These are phyloP conservation scores for Melopsittacus undulatus DNA, from an alignment of 2,797 vertebrate genomes.

Conservation along the genomic window DNA sequence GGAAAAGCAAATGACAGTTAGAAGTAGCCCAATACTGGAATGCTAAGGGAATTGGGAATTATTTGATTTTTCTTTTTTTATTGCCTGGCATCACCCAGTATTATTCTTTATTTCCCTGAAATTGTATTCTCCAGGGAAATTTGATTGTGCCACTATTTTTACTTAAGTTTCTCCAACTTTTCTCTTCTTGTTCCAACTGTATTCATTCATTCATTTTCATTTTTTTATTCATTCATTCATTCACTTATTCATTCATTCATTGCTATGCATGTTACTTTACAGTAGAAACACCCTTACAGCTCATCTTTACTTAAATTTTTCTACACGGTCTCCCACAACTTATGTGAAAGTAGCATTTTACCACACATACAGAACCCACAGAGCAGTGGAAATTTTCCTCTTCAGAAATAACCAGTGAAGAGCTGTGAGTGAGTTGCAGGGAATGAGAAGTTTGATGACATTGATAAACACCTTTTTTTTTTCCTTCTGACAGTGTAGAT, in stretches of 20 bases:
- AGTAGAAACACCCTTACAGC: background rate
- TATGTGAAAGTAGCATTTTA: background rate
- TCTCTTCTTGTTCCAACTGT: background rate
- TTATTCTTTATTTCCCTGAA: background rate
- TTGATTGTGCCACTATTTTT: background rate
- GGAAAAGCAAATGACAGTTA: background rate
- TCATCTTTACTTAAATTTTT: background rate
- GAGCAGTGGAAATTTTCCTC: background rate
- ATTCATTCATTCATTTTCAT: background rate
- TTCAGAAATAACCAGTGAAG: background rate
- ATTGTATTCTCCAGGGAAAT: background rate
- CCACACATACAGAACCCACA: background rate
- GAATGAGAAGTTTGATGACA: background rate
- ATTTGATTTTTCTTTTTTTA: background rate
- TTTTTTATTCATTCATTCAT: background rate
- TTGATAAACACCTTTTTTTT: background rate
- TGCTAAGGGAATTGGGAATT: fast-evolving
- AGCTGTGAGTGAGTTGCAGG: background rate
- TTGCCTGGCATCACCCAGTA: background rate
- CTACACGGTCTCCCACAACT: background rate
- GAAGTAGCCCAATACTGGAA: background rate
- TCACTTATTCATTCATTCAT: background rate
- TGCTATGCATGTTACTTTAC: background rate
- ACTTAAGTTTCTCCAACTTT: background rate
- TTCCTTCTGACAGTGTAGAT: background rate